Evolutionary conservation across 2,888 invertebrate species (phyloP), one percentile per base, ranked within the genome.

Genomic region (Ophonus ardosiacus): DNA sequence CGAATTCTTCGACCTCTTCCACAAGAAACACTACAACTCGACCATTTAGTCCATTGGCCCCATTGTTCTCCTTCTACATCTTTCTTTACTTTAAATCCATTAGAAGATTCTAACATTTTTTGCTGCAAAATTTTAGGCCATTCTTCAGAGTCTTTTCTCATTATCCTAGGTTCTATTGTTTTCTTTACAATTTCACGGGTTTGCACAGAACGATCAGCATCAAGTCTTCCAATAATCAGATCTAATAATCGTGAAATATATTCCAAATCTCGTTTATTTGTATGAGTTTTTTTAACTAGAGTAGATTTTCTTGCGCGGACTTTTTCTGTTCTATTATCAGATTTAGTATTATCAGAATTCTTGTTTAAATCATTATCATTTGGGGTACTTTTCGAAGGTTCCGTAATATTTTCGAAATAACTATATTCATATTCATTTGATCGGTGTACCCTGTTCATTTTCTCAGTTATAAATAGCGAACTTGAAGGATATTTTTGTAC

Each of bases 1-100:
- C 94, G 90, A 86, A 93, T 93, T 87, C 93, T 90, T 21, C 93
- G 90, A 3, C 95, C 95, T 88, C 92, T 93, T 0, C 94, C 95
- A 88, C 95, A 95, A 38, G 92, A 93, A 0, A 94, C 94, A 85
- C 93, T 93, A 89, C 94, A 95, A n/a, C 92, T 90, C n/a, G 93
- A 92, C 94, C 94, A 95, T 15, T 91, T 89, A 4, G 92, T 92
- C 94, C 94, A 95, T 57, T 90, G 89, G 40, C 90, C 91, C 92
- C 92, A 93, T 57, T 31, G 8, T 51, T 8, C 43, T 57, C 17
- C 4, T 8, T 8, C 43, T 51, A 51, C 4, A 10, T 51, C 5
- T 15, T 78, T 61, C 10, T n/a, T 40, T 13, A 21, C 21, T 79
- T 21, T 79, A 24, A 21, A 13, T 24, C 21, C 18, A 17, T 13